These are phyloP conservation scores for Chirona hameri DNA, from an alignment of 2,888 invertebrate species.

Conservation along the genomic window DNA sequence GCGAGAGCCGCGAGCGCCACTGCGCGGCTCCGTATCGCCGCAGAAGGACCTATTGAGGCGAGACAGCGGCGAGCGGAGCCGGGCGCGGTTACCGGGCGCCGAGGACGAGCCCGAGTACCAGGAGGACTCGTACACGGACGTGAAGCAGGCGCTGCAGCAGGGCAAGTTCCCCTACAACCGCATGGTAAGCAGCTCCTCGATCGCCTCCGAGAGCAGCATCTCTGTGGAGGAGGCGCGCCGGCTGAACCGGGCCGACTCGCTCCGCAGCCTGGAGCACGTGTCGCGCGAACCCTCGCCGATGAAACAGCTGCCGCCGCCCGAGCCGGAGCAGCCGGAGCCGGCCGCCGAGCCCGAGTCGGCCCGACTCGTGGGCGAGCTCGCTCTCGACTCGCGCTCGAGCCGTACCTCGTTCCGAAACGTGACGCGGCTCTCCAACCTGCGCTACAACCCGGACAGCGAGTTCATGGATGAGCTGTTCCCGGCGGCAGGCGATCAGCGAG, in stretches of 20 bases:
- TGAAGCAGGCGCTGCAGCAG: not conserved
- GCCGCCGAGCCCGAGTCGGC: not conserved
- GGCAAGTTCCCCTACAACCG: not conserved
- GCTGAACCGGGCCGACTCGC: conserved; percentile 2
- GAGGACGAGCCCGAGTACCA: not conserved
- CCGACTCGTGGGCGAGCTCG: not conserved
- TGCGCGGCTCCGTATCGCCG: not conserved
- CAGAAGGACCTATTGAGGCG: not conserved
- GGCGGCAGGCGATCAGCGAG: not conserved
- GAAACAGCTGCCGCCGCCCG: not conserved
- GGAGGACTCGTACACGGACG: conserved; percentile 8
- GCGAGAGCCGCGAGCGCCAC: not conserved
- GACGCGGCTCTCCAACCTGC: conserved; percentile 6
- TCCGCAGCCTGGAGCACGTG: not conserved
- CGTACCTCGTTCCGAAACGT: not conserved
- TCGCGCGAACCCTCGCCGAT: not conserved
- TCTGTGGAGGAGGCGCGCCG: not conserved
- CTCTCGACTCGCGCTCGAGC: not conserved
- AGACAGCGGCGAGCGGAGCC: not conserved
- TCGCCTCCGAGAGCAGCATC: not conserved
- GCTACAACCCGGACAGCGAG: conserved; percentile 25
- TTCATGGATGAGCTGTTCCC: conserved; percentile 9
- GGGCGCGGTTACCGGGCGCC: not conserved
- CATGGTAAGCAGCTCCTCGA: not conserved
- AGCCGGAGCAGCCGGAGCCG: not conserved